phyloP scores from a whole-genome alignment of 2,797 vertebrate genomes.

The Amniataba percoides region DNA sequence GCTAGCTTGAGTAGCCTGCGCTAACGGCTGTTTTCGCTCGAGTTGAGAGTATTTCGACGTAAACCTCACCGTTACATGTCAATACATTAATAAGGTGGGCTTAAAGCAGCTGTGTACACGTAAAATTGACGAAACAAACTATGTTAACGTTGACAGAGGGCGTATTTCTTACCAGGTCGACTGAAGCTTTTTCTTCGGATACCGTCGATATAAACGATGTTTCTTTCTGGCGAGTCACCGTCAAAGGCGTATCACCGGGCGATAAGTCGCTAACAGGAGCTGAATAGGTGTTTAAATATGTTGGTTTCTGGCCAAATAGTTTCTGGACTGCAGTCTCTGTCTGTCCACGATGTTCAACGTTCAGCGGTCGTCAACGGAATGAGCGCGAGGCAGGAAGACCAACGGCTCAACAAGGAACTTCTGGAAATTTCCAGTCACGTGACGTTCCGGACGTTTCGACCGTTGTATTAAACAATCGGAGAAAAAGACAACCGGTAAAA shows the following conservation, averaged over 20 bases:
- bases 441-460: background rate
- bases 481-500: too few species aligned
- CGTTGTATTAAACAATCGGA: background rate
- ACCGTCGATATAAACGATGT: background rate
- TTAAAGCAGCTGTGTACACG: background rate
- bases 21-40: background rate
- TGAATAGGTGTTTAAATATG: accelerated
- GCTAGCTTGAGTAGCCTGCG: background rate
- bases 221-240: accelerated
- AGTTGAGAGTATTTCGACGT: too few species aligned
- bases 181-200: constrained; percentile 9
- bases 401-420: background rate
- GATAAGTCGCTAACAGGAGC: accelerated
- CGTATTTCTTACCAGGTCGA: constrained; percentile 52
- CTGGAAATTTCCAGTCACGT: constrained; percentile 68
- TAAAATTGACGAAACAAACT: background rate
- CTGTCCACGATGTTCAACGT: accelerated
- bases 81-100: accelerated
- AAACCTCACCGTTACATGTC: accelerated
- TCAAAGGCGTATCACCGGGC: background rate
- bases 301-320: accelerated
- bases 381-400: accelerated
- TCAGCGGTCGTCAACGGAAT: background rate
- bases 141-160: background rate
- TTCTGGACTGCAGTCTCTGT: accelerated